Conservation (phyloP, 2,888 invertebrate genomes). For the Cosmia pyralina region DNA sequence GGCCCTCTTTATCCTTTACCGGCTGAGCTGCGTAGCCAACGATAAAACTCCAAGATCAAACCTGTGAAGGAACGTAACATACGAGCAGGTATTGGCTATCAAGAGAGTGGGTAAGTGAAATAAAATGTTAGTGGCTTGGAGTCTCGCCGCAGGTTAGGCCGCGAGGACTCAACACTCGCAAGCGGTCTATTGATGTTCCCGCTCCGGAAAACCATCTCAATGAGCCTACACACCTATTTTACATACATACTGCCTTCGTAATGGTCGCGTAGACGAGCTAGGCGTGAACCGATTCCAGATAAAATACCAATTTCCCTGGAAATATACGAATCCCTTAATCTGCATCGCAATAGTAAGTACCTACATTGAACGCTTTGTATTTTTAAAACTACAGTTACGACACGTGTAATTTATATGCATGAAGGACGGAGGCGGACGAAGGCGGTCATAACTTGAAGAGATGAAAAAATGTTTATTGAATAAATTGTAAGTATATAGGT, state of each 20-base stretch:
- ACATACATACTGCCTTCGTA: constrained; percentile 78
- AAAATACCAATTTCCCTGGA: constrained; percentile 71
- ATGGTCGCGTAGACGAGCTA: constrained; percentile 74
- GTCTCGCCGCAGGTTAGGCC: constrained; percentile 64
- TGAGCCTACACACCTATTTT: constrained; percentile 71
- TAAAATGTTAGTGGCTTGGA: constrained; percentile 68
- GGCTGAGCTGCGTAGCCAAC: constrained; percentile 30
- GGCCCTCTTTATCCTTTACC: constrained; percentile 37
- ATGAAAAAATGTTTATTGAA: constrained; percentile 50
- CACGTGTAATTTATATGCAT: constrained; percentile 44
- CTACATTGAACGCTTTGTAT: constrained; percentile 62
- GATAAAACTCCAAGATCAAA: constrained; percentile 53
- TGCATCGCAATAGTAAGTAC: constrained; percentile 67
- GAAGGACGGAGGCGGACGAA: constrained; percentile 24
- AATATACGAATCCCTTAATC: constrained; percentile 73
- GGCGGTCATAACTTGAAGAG: constrained; percentile 33
- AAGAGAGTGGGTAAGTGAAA: constrained; percentile 65
- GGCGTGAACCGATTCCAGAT: constrained; percentile 78
- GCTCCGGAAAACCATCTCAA: constrained; percentile 70
- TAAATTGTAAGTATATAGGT: constrained; percentile 40
- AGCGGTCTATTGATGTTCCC: constrained; percentile 69
- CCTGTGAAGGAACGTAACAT: constrained; percentile 57
- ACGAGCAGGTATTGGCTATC: constrained; percentile 64
- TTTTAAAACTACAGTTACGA: constrained; percentile 51
- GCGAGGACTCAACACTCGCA: constrained; percentile 63